Evolutionary conservation across 2,113 vertebrate genomes (phyloP), one percentile per base, ranked within the genome.

Genomic region (Aplodontia rufa): DNA sequence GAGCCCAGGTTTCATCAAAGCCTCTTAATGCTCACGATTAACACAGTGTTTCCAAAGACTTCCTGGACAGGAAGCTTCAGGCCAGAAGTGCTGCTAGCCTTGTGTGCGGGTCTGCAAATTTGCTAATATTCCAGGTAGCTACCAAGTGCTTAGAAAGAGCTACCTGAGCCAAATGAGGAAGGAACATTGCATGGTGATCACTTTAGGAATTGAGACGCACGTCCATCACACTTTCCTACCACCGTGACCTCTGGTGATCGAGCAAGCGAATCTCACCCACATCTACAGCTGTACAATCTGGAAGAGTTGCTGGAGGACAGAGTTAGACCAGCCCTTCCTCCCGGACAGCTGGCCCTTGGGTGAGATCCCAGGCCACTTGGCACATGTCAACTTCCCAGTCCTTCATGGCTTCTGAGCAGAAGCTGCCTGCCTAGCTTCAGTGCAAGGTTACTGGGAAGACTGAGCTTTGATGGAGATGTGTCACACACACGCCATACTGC

Each of bases 381-480:
- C 5, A 12, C 32, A 16, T 11, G 3, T 42, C 24, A 12, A 2
- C 8, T 9, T 26, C 35, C 49, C 22, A 30, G 51, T 6, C 24
- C 28, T n/a, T 5, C 30, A 0, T 1, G 55, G 2, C 7, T 45
- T 35, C 7, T 12, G 58, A 4, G 13, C 32, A 35, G 32, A 37
- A 26, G 9, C 8, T 4, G 1, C 0, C 1, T 4, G 42, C 49
- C 32, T 10, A 20, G 30, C 30, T 53, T 53, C 8, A 11, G n/a
- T 45, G 53, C 53, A 16, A 1, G 37, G 0, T 37, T 0, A 16
- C 1, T 0, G 3, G 3, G 47, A 81, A 45, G 12, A n/a, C 8
- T 13, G 13, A 55, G 10, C 2, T n/a, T n/a, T 5, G 0, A 2
- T 13, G 28, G 60, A 58, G 51, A 16, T 5, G 20, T 17, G 4